Evolutionary conservation across 2,888 invertebrate genomes (phyloP), one percentile per base, ranked within the genome.

Genomic region (Carpatolechia fugitivella): DNA sequence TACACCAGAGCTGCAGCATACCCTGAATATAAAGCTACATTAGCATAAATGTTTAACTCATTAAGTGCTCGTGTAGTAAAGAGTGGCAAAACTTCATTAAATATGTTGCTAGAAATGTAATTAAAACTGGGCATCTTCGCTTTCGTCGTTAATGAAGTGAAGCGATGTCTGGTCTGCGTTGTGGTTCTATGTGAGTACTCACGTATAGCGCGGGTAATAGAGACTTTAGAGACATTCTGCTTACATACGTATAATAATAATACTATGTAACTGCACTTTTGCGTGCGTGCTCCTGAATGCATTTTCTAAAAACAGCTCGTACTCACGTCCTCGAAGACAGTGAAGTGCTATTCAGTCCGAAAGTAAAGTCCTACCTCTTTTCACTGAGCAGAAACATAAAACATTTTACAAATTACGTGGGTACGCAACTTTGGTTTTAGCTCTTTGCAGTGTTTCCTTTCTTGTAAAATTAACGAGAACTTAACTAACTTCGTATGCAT

Each of bases 231-330:
- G 50, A 50, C 38, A n/a, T 44, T 44, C 29, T 38, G 24, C 13
- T 13, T 36, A 10, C 35, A 18, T 38, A 40, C 13, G 56, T 46
- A 49, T 56, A 24, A 56, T 30, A 56, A 53, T 35, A 50, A 44
- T 29, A 20, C 20, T 33, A 33, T 33, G 40, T 18, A 48, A 48
- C 52, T 52, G 50, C 55, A 58, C 57, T 54, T 74, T 74, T 65
- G 68, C 70, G 75, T 75, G 76, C 84, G 83, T 85, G 85, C 78
- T 74, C 68, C 60, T 77, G 84, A 84, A 85, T 83, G 83, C 81
- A 82, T 82, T 85, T 74, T 69, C 69, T 74, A 66, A 77, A 70
- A 74, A 70, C 72, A 63, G 72, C 68, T 66, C 61, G 65, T 67
- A 67, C 64, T 69, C 71, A 64, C 65, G 71, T 74, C 66, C 77